phyloP scores from a whole-genome alignment of 2,797 vertebrate genomes.

The Gobio occitaniae region DNA sequence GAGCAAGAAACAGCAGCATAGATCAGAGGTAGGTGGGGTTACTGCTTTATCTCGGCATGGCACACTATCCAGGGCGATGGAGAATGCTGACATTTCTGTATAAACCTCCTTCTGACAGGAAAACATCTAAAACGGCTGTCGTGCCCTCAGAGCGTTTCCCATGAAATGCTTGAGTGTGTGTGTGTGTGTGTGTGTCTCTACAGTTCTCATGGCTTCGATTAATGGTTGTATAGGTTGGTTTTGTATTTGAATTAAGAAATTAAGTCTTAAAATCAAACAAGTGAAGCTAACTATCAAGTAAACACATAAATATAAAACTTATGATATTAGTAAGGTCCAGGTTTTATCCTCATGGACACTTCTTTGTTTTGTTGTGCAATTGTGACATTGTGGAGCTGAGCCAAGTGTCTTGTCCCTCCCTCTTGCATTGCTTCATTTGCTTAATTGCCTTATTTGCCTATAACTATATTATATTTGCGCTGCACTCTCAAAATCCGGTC shows the following conservation, averaged over 20 bases:
- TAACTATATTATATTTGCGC: constrained; percentile 14
- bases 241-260: not conserved
- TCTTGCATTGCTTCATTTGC: constrained; percentile 12
- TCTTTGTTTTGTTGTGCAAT: constrained; percentile 8
- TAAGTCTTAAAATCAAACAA: constrained; percentile 1
- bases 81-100: constrained; percentile 52
- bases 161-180: not conserved
- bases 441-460: constrained; percentile 20
- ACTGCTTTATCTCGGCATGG: constrained; percentile 34
- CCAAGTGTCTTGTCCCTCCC: constrained; percentile 6
- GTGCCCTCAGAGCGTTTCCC: constrained; percentile 32
- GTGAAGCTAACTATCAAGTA: not conserved
- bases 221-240: not conserved
- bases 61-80: constrained; percentile 46
- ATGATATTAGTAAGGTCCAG: not conserved
- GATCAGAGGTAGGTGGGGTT: constrained; percentile 28
- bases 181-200: constrained; percentile 22
- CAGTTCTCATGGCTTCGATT: not conserved
- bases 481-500: constrained; percentile 8
- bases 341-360: constrained; percentile 4
- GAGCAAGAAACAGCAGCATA: constrained; percentile 48
- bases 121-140: constrained; percentile 40
- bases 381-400: constrained; percentile 9
- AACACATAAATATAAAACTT: not conserved
- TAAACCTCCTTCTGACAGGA: constrained; percentile 31